Base-by-base conservation (phyloP, 2,113 vertebrate species). In the Spea bombifrons region DNA sequence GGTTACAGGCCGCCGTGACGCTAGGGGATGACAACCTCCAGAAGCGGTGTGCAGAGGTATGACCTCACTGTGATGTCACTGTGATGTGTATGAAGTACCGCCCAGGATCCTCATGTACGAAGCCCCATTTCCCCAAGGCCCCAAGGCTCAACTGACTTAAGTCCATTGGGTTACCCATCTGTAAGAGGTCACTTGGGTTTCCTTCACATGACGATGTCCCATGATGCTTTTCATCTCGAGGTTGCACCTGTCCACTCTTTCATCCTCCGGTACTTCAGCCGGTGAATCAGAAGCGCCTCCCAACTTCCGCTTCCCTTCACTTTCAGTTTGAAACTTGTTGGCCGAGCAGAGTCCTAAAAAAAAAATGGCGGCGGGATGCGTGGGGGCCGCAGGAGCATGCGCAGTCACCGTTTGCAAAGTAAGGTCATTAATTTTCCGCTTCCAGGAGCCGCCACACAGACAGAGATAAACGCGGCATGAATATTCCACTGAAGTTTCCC, bases 341-440 rank as follows among this genome's bases (percentile, higher is more conserved):
- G 95, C 94, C 94, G 93, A 92, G 94, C 94, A 94, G 94, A 9
- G 55, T 92, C 90, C 90, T 94, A 94, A 94, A 95, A 95, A 94
- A 94, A 95, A 95, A 94, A 90, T 91, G 92, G 59, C 30, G 30
- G 30, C 30, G n/a, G 93, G 91, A 86, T 92, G 93, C 93, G 92
- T 90, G 89, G 86, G 92, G 93, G 94, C 92, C 91, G 78, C 92
- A 93, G 94, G 12, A 94, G 91, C 94, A 93, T 94, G 94, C 91
- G 90, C 91, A 90, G 93, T 96, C 94, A 94, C 93, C 96, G 95
- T 99, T 97, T 98, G 96, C 95, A 96, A 99, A 98, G 98, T 98
- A 99, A 99, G 97, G 97, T 98, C 96, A 99, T 99, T 99, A 97
- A 99, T 99, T 99, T 98, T 96, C 95, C 95, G 95, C 96, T 98